Conservation (phyloP, 2,113 vertebrate species). For the Athene cunicularia region DNA sequence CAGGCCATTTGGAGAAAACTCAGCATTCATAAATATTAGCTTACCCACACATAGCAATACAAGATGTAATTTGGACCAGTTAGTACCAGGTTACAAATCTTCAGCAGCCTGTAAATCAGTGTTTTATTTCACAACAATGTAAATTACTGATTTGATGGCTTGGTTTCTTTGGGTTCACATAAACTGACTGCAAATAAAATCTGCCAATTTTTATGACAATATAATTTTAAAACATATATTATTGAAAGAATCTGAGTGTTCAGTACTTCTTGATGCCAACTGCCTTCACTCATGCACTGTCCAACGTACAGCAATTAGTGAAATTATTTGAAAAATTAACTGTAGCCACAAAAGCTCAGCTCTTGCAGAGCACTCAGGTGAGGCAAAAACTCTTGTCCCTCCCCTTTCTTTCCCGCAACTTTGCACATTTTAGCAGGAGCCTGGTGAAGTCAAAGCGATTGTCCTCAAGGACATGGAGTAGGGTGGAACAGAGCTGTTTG, state of each 20-base stretch:
- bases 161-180: background rate
- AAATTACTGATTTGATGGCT: background rate
- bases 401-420: background rate
- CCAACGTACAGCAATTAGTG: background rate
- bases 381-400: background rate
- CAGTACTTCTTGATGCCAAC: background rate
- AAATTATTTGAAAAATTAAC: background rate
- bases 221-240: background rate
- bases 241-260: background rate
- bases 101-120: background rate
- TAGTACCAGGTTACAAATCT: background rate
- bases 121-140: background rate
- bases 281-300: background rate
- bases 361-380: background rate
- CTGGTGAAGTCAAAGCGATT: background rate
- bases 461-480: background rate
- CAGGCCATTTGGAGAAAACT: background rate
- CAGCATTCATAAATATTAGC: background rate
- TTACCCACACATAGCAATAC: background rate
- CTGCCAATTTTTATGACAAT: background rate
- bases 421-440: background rate
- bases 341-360: background rate
- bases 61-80: background rate
- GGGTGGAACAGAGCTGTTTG: background rate
- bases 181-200: background rate